Conservation (phyloP, 2,888 invertebrate species). For the Oscheius sp. region DNA sequence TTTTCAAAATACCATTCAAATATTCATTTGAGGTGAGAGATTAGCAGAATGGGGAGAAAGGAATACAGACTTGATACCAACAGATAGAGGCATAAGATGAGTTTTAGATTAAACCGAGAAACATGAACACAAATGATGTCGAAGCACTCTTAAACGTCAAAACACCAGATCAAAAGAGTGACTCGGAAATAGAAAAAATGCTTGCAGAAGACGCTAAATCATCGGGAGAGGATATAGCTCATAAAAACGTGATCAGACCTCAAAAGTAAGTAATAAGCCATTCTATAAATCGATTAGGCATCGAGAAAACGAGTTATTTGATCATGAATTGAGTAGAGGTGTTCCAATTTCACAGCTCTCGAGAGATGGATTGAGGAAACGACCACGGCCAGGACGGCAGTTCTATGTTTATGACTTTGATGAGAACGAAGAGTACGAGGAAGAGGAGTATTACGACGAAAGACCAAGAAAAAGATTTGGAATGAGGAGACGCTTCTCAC, state of each 20-base stretch:
- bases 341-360: conserved; percentile 19
- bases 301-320: conserved; percentile 2
- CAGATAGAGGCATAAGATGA: neutral
- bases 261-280: neutral
- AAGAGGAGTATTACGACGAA: conserved; percentile 3
- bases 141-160: neutral
- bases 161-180: neutral
- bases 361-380: neutral
- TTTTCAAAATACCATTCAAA: conserved; percentile 10
- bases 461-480: neutral
- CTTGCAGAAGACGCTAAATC: conserved; percentile 1
- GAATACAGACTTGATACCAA: too few species aligned
- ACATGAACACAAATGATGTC: neutral
- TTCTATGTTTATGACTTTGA: conserved; percentile 19
- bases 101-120: conserved; percentile 9
- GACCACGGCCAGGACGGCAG: neutral
- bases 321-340: conserved; percentile 10
- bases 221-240: neutral
- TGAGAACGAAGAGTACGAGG: neutral
- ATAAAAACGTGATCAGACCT: too few species aligned
- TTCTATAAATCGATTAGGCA: neutral
- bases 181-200: conserved; percentile 14
- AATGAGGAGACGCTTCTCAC: neutral
- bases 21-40: conserved; percentile 8
- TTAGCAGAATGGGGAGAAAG: neutral